Percentiles rank a stretch among this genome's conserved stretches.
These are phyloP conservation scores for Todiramphus saurophagus DNA, from an alignment of 2,113 vertebrate species.

Conservation along the genomic window DNA sequence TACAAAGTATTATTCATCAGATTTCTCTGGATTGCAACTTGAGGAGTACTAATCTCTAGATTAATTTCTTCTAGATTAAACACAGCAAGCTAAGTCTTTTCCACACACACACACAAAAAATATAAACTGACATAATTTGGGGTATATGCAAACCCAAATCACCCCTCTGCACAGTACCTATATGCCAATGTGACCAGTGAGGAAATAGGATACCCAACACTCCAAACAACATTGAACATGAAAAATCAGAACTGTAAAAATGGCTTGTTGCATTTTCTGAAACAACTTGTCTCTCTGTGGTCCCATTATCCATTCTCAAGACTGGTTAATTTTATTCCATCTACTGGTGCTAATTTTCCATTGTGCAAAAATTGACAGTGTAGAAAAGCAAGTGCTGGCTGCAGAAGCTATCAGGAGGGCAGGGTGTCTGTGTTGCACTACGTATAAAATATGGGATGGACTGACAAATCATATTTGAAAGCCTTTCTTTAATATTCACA, in stretches of 20 bases:
- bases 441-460: neutral
- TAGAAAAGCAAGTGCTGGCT: neutral
- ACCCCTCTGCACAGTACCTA: accelerated
- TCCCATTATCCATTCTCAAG: neutral
- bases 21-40: neutral
- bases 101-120: neutral
- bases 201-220: neutral
- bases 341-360: neutral
- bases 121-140: neutral
- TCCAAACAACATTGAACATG: accelerated
- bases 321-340: neutral
- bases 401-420: neutral
- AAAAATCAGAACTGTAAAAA: neutral
- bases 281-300: neutral
- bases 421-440: neutral
- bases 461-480: neutral
- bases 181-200: neutral
- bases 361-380: neutral
- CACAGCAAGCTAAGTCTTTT: neutral
- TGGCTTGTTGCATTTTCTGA: neutral
- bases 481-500: neutral
- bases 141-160: neutral
- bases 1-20: neutral
- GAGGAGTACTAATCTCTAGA: too few species aligned
- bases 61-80: neutral